Percentiles rank a stretch among this genome's conserved stretches.
phyloP scores from a whole-genome alignment of 2,888 invertebrate genomes.

The Drosophila lacicola region DNA sequence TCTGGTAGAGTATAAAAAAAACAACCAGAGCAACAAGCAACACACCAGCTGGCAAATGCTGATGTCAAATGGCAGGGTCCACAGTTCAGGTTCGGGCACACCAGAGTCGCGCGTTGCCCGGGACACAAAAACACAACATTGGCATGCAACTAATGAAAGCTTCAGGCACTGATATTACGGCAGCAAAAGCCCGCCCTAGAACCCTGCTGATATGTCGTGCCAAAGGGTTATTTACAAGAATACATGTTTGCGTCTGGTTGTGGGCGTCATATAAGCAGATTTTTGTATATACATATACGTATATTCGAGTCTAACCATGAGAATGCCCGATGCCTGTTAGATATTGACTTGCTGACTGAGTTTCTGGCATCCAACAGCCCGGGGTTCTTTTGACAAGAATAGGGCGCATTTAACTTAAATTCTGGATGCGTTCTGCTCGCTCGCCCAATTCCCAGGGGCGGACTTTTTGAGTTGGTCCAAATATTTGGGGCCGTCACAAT shows the following conservation, averaged over 20 bases:
- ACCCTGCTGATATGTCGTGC: constrained; percentile 50
- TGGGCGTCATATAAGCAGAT: constrained; percentile 6
- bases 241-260: neutral
- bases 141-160: constrained; percentile 74
- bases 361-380: constrained; percentile 15
- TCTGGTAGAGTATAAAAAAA: neutral
- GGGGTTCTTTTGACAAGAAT: constrained; percentile 12
- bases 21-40: constrained; percentile 10
- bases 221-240: constrained; percentile 60
- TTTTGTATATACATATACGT: constrained; percentile 9
- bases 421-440: constrained; percentile 22
- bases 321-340: constrained; percentile 19
- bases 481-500: neutral
- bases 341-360: constrained; percentile 41
- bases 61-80: constrained; percentile 38
- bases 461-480: neutral
- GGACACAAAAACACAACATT: constrained; percentile 61
- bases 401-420: constrained; percentile 42
- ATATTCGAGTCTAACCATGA: constrained; percentile 3
- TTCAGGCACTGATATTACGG: constrained; percentile 57
- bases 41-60: constrained; percentile 8
- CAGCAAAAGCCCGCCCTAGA: constrained; percentile 9
- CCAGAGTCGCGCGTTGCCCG: constrained; percentile 8
- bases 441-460: constrained; percentile 7
- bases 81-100: constrained; percentile 23